phyloP scores from a whole-genome alignment of 2,888 invertebrate species.

The Amblyjoppa proteus region DNA sequence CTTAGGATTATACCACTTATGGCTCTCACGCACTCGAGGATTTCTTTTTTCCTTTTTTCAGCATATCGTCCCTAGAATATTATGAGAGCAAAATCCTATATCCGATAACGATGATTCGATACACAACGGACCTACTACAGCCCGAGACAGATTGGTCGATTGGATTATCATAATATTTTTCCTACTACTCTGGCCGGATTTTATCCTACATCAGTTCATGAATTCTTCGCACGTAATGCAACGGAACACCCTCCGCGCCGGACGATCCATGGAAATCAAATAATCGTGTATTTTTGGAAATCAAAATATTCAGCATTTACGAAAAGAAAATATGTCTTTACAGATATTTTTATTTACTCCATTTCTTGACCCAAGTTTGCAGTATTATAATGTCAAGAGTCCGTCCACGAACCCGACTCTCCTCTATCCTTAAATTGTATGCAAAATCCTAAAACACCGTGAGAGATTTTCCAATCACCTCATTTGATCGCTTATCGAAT shows the following conservation, averaged over 20 bases:
- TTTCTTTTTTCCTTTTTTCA: conserved; percentile 34
- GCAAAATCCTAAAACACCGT: conserved; percentile 47
- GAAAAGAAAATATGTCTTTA: background rate
- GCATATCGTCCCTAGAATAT: conserved; percentile 64
- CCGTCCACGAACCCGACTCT: background rate
- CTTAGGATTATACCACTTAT: conserved; percentile 79
- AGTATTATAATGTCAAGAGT: too few species aligned
- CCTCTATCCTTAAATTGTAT: background rate
- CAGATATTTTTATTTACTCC: background rate
- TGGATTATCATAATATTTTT: conserved; percentile 84
- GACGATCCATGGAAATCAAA: conserved; percentile 71
- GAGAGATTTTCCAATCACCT: conserved; percentile 53
- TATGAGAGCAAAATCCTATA: conserved; percentile 80
- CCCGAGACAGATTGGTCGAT: conserved; percentile 77
- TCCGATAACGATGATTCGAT: conserved; percentile 85
- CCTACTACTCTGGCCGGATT: conserved; percentile 74
- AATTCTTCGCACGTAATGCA: conserved; percentile 71
- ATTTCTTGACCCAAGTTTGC: background rate
- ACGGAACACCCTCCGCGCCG: conserved; percentile 42
- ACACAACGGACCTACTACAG: conserved; percentile 68
- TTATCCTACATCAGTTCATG: conserved; percentile 42
- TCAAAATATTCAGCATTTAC: background rate
- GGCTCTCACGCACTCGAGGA: conserved; percentile 67
- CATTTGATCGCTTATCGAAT: conserved; percentile 35
- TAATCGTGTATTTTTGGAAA: conserved; percentile 72